Evolutionary conservation across 2,888 invertebrate genomes (phyloP).

Genomic region (Cabera pusaria): DNA sequence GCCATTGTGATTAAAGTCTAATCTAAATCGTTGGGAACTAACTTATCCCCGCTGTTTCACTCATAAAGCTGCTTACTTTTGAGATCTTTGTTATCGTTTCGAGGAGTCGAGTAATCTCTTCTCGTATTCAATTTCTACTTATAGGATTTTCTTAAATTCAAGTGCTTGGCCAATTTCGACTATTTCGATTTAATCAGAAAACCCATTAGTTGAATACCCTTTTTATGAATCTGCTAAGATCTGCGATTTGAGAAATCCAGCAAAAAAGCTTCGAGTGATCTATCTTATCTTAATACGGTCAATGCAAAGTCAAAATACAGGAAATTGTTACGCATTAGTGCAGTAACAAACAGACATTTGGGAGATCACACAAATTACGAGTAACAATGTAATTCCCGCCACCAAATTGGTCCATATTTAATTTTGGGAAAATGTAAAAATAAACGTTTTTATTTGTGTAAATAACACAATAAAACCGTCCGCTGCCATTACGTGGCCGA

Average conservation of each 20-base stretch:
- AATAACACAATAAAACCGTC: conserved; percentile 81
- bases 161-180: conserved; percentile 1
- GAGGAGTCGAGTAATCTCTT: conserved; percentile 15
- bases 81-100: conserved; percentile 22
- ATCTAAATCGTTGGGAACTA: conserved; percentile 30
- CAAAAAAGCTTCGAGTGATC: not conserved
- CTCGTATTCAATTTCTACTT: conserved; percentile 12
- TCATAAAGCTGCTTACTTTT: conserved; percentile 16
- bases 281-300: not conserved
- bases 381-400: conserved; percentile 69
- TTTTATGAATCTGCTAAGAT: not conserved
- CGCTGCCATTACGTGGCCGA: conserved; percentile 61
- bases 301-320: not conserved
- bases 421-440: conserved; percentile 83
- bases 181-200: conserved; percentile 6
- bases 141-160: conserved; percentile 12
- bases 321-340: conserved; percentile 18
- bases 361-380: conserved; percentile 59
- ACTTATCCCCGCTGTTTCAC: conserved; percentile 20
- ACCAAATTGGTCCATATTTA: conserved; percentile 79
- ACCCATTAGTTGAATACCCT: conserved; percentile 4
- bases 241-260: not conserved
- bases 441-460: conserved; percentile 84
- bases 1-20: conserved; percentile 36
- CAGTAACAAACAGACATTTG: conserved; percentile 26